Conservation (phyloP, 2,797 vertebrate species). For the Betta splendens region DNA sequence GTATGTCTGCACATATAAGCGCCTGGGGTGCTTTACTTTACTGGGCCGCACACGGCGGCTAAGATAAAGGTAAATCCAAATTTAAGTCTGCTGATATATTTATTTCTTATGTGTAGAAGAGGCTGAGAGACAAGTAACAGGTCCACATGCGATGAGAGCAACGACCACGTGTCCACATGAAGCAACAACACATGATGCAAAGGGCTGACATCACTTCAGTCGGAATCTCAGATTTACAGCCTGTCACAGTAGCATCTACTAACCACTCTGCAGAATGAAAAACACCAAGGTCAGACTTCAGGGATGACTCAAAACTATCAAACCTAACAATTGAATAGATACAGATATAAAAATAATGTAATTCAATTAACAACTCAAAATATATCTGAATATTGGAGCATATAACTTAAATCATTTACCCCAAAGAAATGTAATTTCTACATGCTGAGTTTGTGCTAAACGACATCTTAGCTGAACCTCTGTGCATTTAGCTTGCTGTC, state of each 20-base stretch:
- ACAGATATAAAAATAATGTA: too few species aligned
- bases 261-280: slow-evolving; percentile 36
- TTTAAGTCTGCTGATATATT: neutral
- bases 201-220: slow-evolving; percentile 75
- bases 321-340: too few species aligned
- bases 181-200: slow-evolving; percentile 73
- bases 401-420: too few species aligned
- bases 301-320: slow-evolving; percentile 25
- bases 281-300: slow-evolving; percentile 65
- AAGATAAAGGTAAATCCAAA: neutral
- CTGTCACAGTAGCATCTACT: slow-evolving; percentile 50
- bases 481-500: too few species aligned
- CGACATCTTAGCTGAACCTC: too few species aligned
- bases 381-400: too few species aligned
- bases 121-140: too few species aligned
- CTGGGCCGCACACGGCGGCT: slow-evolving; percentile 1
- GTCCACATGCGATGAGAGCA: too few species aligned
- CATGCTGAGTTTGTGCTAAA: too few species aligned
- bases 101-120: too few species aligned
- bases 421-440: too few species aligned
- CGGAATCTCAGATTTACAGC: slow-evolving; percentile 70
- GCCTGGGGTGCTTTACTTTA: slow-evolving; percentile 27
- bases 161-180: slow-evolving; percentile 49
- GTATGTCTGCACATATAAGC: slow-evolving; percentile 58
- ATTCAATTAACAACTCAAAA: too few species aligned